phyloP scores from a whole-genome alignment of 2,113 vertebrate species.

The Syngnathoides biaculeatus region DNA sequence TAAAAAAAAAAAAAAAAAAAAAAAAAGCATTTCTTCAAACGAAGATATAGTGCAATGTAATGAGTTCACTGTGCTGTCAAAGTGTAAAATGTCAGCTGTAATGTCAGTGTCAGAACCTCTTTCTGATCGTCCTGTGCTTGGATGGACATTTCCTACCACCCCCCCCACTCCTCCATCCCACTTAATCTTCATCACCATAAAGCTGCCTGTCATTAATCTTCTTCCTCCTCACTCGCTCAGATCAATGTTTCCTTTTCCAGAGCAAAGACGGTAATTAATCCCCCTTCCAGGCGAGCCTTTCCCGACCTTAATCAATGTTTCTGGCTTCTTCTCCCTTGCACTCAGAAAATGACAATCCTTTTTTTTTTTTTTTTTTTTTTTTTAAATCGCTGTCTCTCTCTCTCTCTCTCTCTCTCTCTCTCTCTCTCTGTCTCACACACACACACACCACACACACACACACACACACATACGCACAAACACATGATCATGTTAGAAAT shows the following conservation, averaged over 20 bases:
- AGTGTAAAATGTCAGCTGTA: neutral
- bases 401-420: constrained; percentile 8
- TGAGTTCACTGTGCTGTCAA: neutral
- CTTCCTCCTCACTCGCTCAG: constrained; percentile 56
- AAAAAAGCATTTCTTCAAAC: no score
- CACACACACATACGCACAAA: no score
- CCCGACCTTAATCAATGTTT: constrained; percentile 55
- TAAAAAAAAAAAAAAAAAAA: no score
- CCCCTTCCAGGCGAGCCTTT: constrained; percentile 54
- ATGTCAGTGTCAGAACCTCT: neutral
- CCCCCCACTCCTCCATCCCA: constrained; percentile 23
- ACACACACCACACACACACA: no score
- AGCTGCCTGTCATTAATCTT: constrained; percentile 65
- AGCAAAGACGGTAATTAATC: constrained; percentile 71
- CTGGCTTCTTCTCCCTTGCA: constrained; percentile 5
- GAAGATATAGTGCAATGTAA: no score
- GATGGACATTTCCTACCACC: constrained; percentile 20
- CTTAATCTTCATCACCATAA: constrained; percentile 64
- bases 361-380: constrained; percentile 16
- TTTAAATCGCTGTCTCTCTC: constrained; percentile 40
- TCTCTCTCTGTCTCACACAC: constrained; percentile 30
- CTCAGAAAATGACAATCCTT: neutral
- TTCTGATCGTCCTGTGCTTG: constrained; percentile 20
- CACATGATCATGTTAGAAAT: constrained; percentile 52
- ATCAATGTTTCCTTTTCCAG: constrained; percentile 72